phyloP scores from a whole-genome alignment of 1,140 invertebrate species.

The Aphelenchoides fujianensis region DNA sequence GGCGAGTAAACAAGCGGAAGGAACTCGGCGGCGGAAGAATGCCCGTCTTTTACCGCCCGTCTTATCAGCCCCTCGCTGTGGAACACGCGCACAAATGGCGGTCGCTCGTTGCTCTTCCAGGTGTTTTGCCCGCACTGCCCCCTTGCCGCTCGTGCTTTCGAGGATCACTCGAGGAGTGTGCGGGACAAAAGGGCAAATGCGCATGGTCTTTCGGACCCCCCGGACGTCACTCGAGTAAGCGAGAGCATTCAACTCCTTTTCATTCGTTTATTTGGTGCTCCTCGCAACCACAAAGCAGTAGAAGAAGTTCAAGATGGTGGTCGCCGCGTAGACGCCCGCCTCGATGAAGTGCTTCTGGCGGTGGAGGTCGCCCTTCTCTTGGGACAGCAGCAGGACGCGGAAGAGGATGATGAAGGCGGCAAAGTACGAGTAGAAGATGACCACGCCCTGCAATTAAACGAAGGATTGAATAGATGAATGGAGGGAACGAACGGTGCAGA shows the following conservation, averaged over 20 bases:
- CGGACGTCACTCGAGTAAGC: too few species aligned
- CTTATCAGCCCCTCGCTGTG: neutral
- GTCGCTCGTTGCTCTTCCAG: neutral
- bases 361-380: neutral
- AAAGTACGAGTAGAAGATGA: constrained; percentile 1
- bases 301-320: neutral
- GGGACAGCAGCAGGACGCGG: neutral
- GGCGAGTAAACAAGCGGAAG: neutral
- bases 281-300: neutral
- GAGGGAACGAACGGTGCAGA: neutral
- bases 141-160: neutral
- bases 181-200: neutral
- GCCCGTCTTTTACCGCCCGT: neutral
- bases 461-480: neutral
- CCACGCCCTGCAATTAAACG: neutral
- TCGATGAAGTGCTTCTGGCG: neutral
- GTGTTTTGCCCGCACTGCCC: too few species aligned
- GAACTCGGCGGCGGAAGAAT: neutral
- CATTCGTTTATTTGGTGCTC: neutral
- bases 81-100: neutral
- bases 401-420: neutral
- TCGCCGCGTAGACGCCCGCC: neutral
- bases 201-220: neutral
- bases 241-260: neutral
- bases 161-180: neutral